Evolutionary conservation across 2,113 vertebrate species (phyloP), one percentile per base, ranked within the genome.

Genomic region (Triplophysa tibetana): DNA sequence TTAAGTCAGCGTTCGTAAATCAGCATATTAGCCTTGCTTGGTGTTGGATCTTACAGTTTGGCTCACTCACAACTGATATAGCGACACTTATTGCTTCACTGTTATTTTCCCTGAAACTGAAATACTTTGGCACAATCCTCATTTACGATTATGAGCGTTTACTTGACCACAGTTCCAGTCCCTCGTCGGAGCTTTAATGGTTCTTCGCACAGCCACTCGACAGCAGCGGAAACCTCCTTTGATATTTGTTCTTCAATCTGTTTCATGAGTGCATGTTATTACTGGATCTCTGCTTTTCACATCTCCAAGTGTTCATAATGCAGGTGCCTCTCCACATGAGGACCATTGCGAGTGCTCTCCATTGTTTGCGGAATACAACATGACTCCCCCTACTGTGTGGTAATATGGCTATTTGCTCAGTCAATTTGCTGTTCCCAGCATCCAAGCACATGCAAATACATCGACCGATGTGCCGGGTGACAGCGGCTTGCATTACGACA

Each of bases 361-460:
- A 90, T 90, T 90, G 89, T 91, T 90, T 91, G 90, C 85, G 21
- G 86, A 88, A 89, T 85, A 88, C 87, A 85, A 88, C 90, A 88
- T 83, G 81, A 80, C 89, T 86, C 83, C 91, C 89, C 91, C 91
- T 84, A 90, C 91, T 92, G 91, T 86, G 91, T 87, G 83, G 85
- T 91, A 91, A 92, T 91, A 92, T 91, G 90, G 86, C 90, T 90
- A 92, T 92, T 93, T 91, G 89, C 89, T 91, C 90, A 93, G 88
- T 90, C 91, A 92, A 92, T 93, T 92, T 92, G 89, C 90, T 82
- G 61, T 90, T 91, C 89, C 86, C 91, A 90, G 91, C 90, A 90
- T 91, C 90, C 86, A 50, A 87, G 86, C 88, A 87, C 88, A 91
- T 90, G 90, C 89, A 91, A 88, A 93, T 90, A 90, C 90, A 85